Conservation (phyloP, 2,113 vertebrate species). For the Uria lomvia region DNA sequence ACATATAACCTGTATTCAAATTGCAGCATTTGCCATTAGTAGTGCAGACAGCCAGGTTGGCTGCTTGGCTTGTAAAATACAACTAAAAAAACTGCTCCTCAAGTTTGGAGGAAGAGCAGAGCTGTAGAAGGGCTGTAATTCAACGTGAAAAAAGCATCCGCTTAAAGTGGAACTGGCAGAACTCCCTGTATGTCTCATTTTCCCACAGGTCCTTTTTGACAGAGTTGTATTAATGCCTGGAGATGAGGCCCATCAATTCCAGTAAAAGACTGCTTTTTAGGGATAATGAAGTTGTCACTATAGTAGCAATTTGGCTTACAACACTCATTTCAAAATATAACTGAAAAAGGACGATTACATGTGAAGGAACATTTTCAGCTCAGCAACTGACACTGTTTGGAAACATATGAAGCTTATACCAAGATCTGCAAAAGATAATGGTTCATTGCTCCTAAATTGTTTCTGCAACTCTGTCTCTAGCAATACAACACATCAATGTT, state of each 20-base stretch:
- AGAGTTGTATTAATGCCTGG: background rate
- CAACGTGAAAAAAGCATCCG: background rate
- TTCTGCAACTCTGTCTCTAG: background rate
- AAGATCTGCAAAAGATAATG: background rate
- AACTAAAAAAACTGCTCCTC: background rate
- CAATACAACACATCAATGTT: background rate
- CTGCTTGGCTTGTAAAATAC: background rate
- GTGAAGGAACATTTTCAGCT: conserved; percentile 4
- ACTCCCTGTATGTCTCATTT: background rate
- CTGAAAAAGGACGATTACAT: background rate
- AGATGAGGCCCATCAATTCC: background rate
- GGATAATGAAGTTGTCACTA: background rate
- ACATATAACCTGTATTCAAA: background rate
- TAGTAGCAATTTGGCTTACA: background rate
- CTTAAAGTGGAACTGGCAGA: background rate
- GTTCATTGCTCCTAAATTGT: background rate
- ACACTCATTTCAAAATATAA: background rate
- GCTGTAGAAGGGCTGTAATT: background rate
- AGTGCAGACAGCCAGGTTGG: background rate
- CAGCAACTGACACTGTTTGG: background rate
- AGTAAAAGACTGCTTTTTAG: background rate
- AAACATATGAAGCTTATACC: background rate
- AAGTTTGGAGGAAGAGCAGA: background rate
- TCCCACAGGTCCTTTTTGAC: background rate
- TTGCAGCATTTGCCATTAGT: background rate